phyloP scores from a whole-genome alignment of 2,888 invertebrate species.

The Graphium colonna region DNA sequence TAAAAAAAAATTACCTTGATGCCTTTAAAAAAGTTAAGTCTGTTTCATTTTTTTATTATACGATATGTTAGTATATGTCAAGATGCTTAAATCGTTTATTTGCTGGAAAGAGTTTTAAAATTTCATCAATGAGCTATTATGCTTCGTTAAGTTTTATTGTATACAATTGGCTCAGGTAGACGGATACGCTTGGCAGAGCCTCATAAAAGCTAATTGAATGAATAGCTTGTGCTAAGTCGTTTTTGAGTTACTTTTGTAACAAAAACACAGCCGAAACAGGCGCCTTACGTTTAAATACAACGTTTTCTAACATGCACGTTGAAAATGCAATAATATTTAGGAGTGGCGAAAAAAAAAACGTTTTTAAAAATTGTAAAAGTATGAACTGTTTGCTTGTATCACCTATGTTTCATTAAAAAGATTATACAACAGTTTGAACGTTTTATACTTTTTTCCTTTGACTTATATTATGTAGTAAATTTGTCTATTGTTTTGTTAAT shows the following conservation, averaged over 20 bases:
- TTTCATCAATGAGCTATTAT: not conserved
- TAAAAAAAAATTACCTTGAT: too few relatives aligned
- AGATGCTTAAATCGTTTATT: too few relatives aligned
- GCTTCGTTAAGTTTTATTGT: not conserved
- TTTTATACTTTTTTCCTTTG: conserved; percentile 5
- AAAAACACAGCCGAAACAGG: not conserved
- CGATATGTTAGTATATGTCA: too few relatives aligned
- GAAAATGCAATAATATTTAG: conserved; percentile 1
- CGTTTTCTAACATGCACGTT: conserved; percentile 18
- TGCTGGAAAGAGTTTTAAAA: not conserved
- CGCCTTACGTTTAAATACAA: not conserved
- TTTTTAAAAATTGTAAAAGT: not conserved
- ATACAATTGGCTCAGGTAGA: not conserved
- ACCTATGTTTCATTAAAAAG: conserved; percentile 18
- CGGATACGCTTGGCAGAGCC: not conserved
- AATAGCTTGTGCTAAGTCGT: not conserved
- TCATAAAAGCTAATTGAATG: not conserved
- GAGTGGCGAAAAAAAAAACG: not conserved
- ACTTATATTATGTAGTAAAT: not conserved
- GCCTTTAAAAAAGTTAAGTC: too few relatives aligned
- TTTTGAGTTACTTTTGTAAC: not conserved
- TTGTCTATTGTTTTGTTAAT: not conserved
- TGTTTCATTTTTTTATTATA: too few relatives aligned
- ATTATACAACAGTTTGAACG: not conserved
- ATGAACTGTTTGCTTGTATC: conserved; percentile 2